phyloP scores from a whole-genome alignment of 2,113 vertebrate species.

The Ornithorhynchus anatinus region DNA sequence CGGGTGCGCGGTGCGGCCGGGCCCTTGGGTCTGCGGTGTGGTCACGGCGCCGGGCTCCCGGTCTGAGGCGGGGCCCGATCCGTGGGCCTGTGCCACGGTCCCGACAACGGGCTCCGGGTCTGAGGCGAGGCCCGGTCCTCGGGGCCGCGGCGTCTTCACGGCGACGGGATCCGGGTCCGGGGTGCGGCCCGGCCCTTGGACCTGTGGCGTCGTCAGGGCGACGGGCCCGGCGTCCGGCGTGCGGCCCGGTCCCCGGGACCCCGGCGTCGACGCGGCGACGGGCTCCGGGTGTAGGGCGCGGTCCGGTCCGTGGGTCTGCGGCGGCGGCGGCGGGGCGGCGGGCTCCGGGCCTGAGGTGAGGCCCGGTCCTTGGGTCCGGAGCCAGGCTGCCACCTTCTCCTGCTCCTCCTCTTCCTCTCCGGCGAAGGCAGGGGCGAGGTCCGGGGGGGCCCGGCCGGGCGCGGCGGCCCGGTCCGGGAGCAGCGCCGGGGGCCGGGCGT shows the following conservation, averaged over 20 bases:
- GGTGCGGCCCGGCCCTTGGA: neutral
- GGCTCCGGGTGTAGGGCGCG: too few relatives aligned
- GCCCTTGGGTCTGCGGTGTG: neutral
- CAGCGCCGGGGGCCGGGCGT: slow-evolving; percentile 59
- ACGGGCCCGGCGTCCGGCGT: neutral
- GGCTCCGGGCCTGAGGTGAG: neutral
- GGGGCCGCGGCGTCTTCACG: neutral
- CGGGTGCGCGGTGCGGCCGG: neutral
- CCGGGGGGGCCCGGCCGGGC: neutral
- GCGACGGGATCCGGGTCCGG: neutral
- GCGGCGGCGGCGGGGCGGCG: neutral
- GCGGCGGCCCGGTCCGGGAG: slow-evolving; percentile 27
- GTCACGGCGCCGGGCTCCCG: neutral
- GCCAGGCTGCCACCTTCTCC: neutral
- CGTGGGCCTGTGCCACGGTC: neutral
- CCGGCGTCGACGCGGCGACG: neutral
- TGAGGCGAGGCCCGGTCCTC: neutral
- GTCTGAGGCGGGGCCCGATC: neutral
- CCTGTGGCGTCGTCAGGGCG: neutral
- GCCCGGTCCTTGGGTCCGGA: neutral
- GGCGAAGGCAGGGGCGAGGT: neutral
- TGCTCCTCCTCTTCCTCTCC: neutral
- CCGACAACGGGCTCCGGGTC: neutral
- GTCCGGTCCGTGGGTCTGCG: neutral
- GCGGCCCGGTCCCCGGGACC: too few relatives aligned